Base-by-base conservation (phyloP, 2,888 invertebrate genomes). In the Platycheirus rosarum region DNA sequence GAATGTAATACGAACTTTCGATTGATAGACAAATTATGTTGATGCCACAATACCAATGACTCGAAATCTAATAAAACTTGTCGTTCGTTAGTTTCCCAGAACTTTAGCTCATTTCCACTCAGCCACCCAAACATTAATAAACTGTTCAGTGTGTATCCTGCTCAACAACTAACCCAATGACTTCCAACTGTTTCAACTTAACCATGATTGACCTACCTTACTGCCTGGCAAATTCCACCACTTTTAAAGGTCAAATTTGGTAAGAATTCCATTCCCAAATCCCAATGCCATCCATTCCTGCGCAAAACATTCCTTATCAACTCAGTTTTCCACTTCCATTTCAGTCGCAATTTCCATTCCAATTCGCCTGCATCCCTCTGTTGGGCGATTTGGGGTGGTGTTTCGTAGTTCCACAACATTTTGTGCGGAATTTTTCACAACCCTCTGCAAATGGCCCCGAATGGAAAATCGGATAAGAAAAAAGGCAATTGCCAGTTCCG, bases 401-500 rank as follows among this genome's bases (percentile, higher is more conserved):
- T 82, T 82, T 29, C 82, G 11, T 9, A 48, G 11, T 77, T 68
- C 68, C 71, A 71, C 14, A 73, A 32, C 11, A 57, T 71, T 76
- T 66, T 57, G 13, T 57, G 35, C 63, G 32, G 37, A 14, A 32
- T 55, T 49, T 44, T 37, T n/a, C 60, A 55, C 76, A 71, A 49
- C 55, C 82, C 77, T 57, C 68, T 26, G 2, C 20, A 9, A 35
- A 14, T n/a, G 23, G 23, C 55, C 40, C 23, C 32, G 55, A 55
- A 55, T 55, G 49, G 62, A 77, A 77, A 68, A 51, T 71, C 49
- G 82, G 82, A 82, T 82, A 77, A 82, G 82, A 82, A 76, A 71
- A 82, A 62, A 77, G 55, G 60, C 82, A 40, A 77, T 53, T 66
- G 82, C 71, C 82, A 82, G 82, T 82, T 76, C 76, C 82, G 82